Conservation (phyloP, 64 coral and sea anemone genomes). For the Porites lutea region DNA sequence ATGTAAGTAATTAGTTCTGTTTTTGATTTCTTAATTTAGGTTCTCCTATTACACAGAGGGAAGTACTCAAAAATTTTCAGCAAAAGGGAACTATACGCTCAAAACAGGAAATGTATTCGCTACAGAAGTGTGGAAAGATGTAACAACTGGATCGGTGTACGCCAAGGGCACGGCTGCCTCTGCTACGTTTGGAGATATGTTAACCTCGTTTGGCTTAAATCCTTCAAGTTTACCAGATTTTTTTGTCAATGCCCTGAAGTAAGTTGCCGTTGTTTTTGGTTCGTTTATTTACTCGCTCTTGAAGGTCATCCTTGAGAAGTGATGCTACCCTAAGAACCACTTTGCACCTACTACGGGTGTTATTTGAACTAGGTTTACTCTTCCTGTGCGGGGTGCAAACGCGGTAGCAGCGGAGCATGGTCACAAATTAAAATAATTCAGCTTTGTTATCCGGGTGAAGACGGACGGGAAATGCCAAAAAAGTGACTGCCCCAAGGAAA, state of each 20-base stretch:
- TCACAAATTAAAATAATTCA: too few species aligned
- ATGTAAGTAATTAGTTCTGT: too few species aligned
- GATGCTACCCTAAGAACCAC: neutral
- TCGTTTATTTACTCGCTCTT: neutral
- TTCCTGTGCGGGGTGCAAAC: too few species aligned
- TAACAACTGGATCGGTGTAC: slow-evolving; percentile 31
- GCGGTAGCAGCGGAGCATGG: too few species aligned
- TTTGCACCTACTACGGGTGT: too few species aligned
- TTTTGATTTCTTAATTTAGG: slow-evolving; percentile 15
- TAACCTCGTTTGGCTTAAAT: slow-evolving; percentile 57
- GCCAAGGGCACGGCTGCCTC: slow-evolving; percentile 60
- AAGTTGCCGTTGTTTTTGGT: neutral
- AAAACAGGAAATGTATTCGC: slow-evolving; percentile 66
- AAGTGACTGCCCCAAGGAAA: too few species aligned
- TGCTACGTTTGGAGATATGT: slow-evolving; percentile 67
- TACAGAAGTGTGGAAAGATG: slow-evolving; percentile 82
- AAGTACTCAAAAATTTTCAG: slow-evolving; percentile 85
- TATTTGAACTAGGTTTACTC: too few species aligned
- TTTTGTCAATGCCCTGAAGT: slow-evolving; percentile 79
- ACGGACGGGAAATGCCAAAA: too few species aligned
- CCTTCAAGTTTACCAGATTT: slow-evolving; percentile 52
- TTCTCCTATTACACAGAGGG: slow-evolving; percentile 92
- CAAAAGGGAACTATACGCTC: slow-evolving; percentile 82
- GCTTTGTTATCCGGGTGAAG: too few species aligned
- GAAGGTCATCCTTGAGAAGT: neutral